Conservation (phyloP, 37 sponge, comb jelly and placozoan species). For the Tethya wilhelma region DNA sequence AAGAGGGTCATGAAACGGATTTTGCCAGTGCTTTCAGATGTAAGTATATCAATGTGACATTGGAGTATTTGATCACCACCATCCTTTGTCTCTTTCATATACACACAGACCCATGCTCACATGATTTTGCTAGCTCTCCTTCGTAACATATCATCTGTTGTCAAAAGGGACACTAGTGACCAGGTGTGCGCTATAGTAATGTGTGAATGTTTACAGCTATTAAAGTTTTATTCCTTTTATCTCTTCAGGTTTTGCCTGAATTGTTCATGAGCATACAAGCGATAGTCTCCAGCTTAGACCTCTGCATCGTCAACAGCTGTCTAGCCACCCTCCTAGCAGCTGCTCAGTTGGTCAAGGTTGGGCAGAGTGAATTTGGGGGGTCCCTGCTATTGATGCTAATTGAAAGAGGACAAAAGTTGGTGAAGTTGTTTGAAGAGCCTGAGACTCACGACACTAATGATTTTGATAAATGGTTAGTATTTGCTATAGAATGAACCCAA, state of each 20-base stretch:
- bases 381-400: neutral
- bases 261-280: neutral
- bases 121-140: constrained; percentile 15
- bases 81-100: neutral
- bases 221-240: neutral
- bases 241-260: constrained; percentile 29
- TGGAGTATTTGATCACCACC: neutral
- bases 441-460: no score
- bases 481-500: no score
- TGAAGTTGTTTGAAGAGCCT: neutral
- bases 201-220: neutral
- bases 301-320: neutral
- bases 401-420: neutral
- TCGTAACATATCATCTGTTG: constrained; percentile 14
- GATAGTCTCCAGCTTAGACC: neutral
- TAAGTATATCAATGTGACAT: constrained; percentile 16
- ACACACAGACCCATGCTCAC: constrained; percentile 38
- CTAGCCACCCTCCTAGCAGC: neutral
- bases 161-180: constrained; percentile 50
- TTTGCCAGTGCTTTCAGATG: constrained; percentile 54
- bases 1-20: constrained; percentile 49
- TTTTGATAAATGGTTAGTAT: no score
- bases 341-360: neutral
- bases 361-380: constrained; percentile 3
- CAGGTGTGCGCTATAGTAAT: constrained; percentile 11